Base-by-base conservation (phyloP, 1,140 invertebrate species). In the Leptinotarsa undecemlineata region DNA sequence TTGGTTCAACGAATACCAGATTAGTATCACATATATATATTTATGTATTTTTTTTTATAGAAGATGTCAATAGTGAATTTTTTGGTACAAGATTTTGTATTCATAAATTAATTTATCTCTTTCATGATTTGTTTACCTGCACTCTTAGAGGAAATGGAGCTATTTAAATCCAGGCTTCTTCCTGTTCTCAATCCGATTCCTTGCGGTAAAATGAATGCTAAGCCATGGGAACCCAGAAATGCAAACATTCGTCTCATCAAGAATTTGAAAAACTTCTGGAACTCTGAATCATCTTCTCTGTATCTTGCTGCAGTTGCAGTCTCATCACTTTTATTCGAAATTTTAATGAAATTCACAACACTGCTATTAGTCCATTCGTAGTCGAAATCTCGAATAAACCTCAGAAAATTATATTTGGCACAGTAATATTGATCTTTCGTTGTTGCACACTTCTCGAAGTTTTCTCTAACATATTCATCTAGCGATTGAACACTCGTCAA, bases 241-340 rank as follows among this genome's bases (percentile, higher is more conserved):
- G 68, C 61, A 57, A 78, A 69, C 4, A 77, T 33, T 23, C 76
- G 73, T 51, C 79, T 74, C 33, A 79, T 71, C 26, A 82, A 71
- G 74, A 81, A 82, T 66, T 81, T 79, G 11, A 82, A 42, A 23
- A 82, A 63, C 57, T 80, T 82, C 21, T 74, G 73, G 21, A 76
- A 76, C 62, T 80, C 80, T 26, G 64, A 73, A 48, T 80, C 80
- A 21, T 48, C 57, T 14, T 47, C 47, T 21, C 75, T 48, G 51
- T 73, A 73, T 48, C 77, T 74, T 2, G 73, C 68, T 20, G 26
- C 57, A 33, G 33, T 15, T 67, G 77, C 75, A 69, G 76, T 19
- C 15, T 42, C 42, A n/a, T 63, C 23, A 33, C 77, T 71, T 13
- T 47, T 67, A n/a, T 69, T 66, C 17, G 76, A 60, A 51, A 81